Conservation (phyloP, 2,113 vertebrate genomes). For the Clupea harengus region DNA sequence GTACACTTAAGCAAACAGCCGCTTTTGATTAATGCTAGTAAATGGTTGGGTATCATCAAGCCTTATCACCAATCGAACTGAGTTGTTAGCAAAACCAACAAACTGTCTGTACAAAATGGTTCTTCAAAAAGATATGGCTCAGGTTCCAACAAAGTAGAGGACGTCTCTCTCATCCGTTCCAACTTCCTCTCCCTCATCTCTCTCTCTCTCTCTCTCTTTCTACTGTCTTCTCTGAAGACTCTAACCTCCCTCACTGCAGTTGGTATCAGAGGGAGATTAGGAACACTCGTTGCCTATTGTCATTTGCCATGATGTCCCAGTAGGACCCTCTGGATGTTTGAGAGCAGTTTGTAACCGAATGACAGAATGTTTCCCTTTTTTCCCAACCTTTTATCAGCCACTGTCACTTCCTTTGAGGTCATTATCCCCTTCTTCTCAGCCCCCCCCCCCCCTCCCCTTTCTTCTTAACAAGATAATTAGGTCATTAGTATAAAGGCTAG, state of each 20-base stretch:
- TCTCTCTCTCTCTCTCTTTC: constrained; percentile 14
- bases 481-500: constrained; percentile 37
- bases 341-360: constrained; percentile 38
- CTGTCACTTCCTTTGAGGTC: constrained; percentile 55
- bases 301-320: constrained; percentile 26
- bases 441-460: constrained; percentile 20
- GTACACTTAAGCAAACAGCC: not conserved
- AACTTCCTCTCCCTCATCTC: constrained; percentile 10
- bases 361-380: constrained; percentile 48
- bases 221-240: constrained; percentile 20
- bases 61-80: not conserved
- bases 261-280: constrained; percentile 48
- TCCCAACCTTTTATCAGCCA: constrained; percentile 51
- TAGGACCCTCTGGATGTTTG: constrained; percentile 40
- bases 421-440: constrained; percentile 39
- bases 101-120: not conserved
- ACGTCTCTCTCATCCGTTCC: not conserved
- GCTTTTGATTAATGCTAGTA: not conserved
- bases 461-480: constrained; percentile 39
- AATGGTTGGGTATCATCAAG: not conserved
- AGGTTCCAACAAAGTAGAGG: not conserved
- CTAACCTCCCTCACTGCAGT: constrained; percentile 30
- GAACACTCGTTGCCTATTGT: constrained; percentile 47
- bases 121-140: not conserved
- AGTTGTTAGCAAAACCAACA: not conserved